Conservation (phyloP, 2,888 invertebrate genomes). For the Andrena bucephala region DNA sequence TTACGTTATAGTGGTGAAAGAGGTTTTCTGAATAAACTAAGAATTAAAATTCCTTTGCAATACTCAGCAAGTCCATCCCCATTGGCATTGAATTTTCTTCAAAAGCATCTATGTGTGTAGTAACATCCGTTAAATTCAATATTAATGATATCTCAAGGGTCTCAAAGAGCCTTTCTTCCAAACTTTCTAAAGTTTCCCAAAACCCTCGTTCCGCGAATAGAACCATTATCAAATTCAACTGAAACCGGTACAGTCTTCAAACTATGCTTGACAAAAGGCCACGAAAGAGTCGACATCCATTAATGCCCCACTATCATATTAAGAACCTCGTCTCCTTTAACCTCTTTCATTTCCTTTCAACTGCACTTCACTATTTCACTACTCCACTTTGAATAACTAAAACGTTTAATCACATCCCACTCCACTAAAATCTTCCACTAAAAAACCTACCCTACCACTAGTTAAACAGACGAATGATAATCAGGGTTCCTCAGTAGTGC, state of each 20-base stretch:
- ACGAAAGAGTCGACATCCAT: not conserved
- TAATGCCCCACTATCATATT: not conserved
- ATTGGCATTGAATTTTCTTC: not conserved
- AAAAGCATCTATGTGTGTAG: not conserved
- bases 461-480: too few relatives aligned
- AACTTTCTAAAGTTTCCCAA: not conserved
- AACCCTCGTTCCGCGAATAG: not conserved
- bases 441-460: too few relatives aligned
- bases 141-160: not conserved
- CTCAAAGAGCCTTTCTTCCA: not conserved
- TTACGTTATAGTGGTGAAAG: too few relatives aligned
- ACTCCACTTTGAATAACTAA: not conserved
- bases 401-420: not conserved
- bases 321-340: not conserved
- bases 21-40: too few relatives aligned
- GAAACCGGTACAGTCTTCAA: not conserved
- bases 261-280: too few relatives aligned
- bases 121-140: not conserved
- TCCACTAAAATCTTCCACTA: too few relatives aligned
- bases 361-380: slow-evolving; percentile 1
- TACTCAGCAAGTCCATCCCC: too few relatives aligned
- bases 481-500: too few relatives aligned
- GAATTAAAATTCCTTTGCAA: too few relatives aligned
- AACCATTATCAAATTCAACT: not conserved
- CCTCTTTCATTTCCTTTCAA: not conserved